These are phyloP conservation scores for Zaprionus lachaisei DNA, from an alignment of 1,140 invertebrate genomes.

Conservation along the genomic window DNA sequence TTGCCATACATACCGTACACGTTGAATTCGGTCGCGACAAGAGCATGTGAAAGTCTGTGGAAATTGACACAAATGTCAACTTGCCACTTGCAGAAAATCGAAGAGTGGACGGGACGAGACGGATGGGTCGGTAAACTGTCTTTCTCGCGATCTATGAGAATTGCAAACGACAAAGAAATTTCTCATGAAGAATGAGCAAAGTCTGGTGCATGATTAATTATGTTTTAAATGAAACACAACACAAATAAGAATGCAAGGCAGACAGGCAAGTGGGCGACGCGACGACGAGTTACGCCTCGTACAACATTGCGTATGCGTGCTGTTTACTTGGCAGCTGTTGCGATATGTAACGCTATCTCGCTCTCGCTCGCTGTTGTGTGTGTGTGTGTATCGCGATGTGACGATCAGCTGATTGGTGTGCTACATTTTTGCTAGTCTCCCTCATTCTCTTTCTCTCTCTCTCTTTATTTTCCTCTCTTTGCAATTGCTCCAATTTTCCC, in stretches of 20 bases:
- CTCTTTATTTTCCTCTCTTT: conserved; percentile 14
- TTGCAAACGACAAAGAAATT: conserved; percentile 44
- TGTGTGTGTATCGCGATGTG: neutral
- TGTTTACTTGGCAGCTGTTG: conserved; percentile 49
- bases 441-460: conserved; percentile 25
- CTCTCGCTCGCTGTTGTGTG: conserved; percentile 8
- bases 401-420: conserved; percentile 71
- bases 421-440: conserved; percentile 55
- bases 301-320: conserved; percentile 72
- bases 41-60: conserved; percentile 35
- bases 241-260: conserved; percentile 18
- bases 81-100: neutral
- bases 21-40: conserved; percentile 64
- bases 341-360: conserved; percentile 14
- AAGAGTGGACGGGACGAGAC: conserved; percentile 10
- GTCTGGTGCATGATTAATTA: conserved; percentile 53
- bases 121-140: conserved; percentile 21
- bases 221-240: conserved; percentile 48
- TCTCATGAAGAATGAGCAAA: conserved; percentile 40
- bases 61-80: conserved; percentile 34
- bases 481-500: conserved; percentile 45
- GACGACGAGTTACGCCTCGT: conserved; percentile 28
- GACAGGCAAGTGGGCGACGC: conserved; percentile 51
- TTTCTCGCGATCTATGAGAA: conserved; percentile 53
- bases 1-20: conserved; percentile 64